Percentiles rank a stretch among this genome's conserved stretches.
Evolutionary conservation across 2,113 vertebrate genomes (phyloP).

Genomic region (Lycocorax pyrrhopterus): DNA sequence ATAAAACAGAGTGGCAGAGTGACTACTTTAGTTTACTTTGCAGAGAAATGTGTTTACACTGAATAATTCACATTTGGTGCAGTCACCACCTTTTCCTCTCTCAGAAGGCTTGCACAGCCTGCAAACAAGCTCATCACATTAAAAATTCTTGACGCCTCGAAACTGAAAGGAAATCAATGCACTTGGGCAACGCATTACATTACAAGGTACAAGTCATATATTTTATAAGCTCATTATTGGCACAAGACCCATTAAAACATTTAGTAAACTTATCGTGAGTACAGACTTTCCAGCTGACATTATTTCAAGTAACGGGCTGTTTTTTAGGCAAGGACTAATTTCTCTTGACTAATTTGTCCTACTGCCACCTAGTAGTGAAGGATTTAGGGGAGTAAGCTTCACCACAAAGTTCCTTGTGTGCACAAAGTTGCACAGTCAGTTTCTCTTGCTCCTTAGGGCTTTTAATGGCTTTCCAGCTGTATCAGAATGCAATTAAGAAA

Average conservation of each 20-base stretch:
- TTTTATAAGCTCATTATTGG: background rate
- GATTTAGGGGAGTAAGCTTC: background rate
- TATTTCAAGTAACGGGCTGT: background rate
- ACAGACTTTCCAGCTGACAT: background rate
- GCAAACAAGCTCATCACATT: background rate
- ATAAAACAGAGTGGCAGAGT: background rate
- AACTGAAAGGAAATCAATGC: slow-evolving; percentile 22
- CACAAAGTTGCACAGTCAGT: background rate
- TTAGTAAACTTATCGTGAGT: background rate
- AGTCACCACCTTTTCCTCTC: background rate
- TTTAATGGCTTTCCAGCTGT: background rate
- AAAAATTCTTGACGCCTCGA: background rate
- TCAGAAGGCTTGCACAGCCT: background rate
- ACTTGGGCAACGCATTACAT: background rate
- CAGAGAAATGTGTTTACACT: slow-evolving; percentile 17
- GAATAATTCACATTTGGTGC: background rate
- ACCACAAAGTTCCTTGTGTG: background rate
- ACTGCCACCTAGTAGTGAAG: background rate
- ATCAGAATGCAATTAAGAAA: background rate
- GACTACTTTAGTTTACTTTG: slow-evolving; percentile 54
- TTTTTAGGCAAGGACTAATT: background rate
- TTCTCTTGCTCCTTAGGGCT: background rate
- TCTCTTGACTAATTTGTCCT: background rate
- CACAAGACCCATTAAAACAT: background rate
- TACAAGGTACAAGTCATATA: background rate